phyloP scores from a whole-genome alignment of 1,140 invertebrate genomes.

The Neotoxoptera formosana region DNA sequence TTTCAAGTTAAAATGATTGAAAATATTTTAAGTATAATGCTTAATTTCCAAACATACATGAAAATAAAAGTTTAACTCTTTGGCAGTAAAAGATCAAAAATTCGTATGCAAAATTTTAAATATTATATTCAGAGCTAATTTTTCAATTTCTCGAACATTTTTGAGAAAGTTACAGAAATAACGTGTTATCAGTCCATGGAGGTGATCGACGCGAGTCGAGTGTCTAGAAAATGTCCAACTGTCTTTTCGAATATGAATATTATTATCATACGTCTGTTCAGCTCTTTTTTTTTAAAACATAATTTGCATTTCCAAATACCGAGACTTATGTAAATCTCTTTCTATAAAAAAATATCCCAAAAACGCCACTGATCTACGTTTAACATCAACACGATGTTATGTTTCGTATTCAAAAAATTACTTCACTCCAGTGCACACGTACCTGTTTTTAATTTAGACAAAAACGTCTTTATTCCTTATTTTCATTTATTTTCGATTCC shows the following conservation, averaged over 20 bases:
- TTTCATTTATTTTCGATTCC: constrained; percentile 3
- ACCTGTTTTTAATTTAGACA: not conserved
- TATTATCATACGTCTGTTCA: not conserved
- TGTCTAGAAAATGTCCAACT: not conserved
- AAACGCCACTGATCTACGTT: not conserved
- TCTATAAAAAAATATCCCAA: not conserved
- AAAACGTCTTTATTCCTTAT: not conserved
- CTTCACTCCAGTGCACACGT: not conserved
- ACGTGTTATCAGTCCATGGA: not conserved
- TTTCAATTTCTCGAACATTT: not conserved
- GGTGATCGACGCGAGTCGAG: not conserved
- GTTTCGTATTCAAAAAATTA: not conserved
- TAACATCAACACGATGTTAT: not conserved
- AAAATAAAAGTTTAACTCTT: not conserved
- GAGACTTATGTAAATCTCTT: not conserved
- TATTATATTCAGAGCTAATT: not conserved
- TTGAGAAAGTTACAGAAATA: not conserved
- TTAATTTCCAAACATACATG: not conserved
- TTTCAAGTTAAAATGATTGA: not conserved
- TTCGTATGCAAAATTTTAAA: not conserved
- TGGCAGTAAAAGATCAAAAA: not conserved
- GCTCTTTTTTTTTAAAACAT: not conserved
- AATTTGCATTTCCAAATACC: not conserved
- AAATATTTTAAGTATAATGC: too few relatives aligned
- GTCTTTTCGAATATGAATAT: not conserved